Evolutionary conservation across 2,888 invertebrate species (phyloP), one percentile per base, ranked within the genome.

Genomic region (Keiferia lycopersicella): DNA sequence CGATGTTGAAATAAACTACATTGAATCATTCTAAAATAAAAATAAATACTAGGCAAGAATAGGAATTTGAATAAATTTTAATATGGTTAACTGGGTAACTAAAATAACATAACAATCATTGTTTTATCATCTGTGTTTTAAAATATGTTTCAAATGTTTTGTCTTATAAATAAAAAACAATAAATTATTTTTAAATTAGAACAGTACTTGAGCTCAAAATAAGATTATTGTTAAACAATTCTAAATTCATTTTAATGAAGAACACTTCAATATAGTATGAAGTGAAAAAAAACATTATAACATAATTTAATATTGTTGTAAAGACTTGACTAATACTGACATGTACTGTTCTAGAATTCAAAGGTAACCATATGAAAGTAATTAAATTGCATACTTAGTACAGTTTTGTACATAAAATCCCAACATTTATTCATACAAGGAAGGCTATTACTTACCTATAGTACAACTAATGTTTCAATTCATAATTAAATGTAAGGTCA

Each of bases 301-400:
- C n/a, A n/a, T 16, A 48, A 48, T 48, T 16, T 14, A 1, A 14
- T 16, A 2, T 16, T n/a, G 48, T 48, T 48, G 16, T 2, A 48
- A 4, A 48, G 2, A 48, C 6, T 53, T 53, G 6, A 26, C 26
- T 26, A 20, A 12, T 34, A 22, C 16, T n/a, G 16, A 57, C 61
- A 50, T 50, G 61, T 50, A 51, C 61, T 61, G 50, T 60, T 60
- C 61, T 61, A 20, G 12, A 20, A 16, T 30, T 30, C 61, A 18
- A 18, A 61, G 50, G 61, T 51, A 61, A 51, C 61, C 61, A 61
- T 38, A 61, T 61, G 61, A 61, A 61, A 61, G 34, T 8, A 30
- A 30, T 1, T 26, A 26, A 4, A 2, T 48, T 39, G 39, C 39
- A 41, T 3, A 56, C 10, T n/a, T 26, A 56, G 30, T 30, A 30